These are phyloP conservation scores for Porphyrio hochstetteri DNA, from an alignment of 2,113 vertebrate genomes.

Conservation along the genomic window DNA sequence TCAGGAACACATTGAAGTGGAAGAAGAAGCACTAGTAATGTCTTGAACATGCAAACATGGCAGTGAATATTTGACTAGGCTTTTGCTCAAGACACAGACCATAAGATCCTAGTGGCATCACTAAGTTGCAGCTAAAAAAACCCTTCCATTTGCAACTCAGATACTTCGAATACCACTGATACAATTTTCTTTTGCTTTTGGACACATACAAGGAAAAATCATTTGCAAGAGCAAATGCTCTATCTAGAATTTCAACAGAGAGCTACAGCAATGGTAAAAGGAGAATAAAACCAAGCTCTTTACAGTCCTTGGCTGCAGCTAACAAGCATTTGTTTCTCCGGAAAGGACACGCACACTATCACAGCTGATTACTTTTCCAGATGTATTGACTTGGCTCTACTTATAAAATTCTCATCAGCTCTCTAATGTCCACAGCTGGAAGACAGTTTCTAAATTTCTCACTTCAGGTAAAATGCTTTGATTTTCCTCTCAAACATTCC, in stretches of 20 bases:
- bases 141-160: neutral
- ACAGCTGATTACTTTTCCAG: slow-evolving; percentile 10
- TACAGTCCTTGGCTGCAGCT: neutral
- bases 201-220: neutral
- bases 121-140: neutral
- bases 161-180: neutral
- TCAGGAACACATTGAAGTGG: neutral
- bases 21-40: neutral
- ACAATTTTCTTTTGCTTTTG: neutral
- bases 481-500: neutral
- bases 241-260: neutral
- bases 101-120: neutral
- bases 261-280: neutral
- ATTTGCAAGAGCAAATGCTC: neutral
- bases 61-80: neutral
- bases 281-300: neutral
- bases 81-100: neutral
- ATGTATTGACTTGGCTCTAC: neutral
- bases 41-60: neutral
- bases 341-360: neutral
- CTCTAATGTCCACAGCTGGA: neutral
- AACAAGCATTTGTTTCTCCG: neutral
- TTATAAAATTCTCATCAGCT: neutral
- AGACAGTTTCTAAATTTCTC: neutral
- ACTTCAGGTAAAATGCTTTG: neutral